Conservation (phyloP, 2,797 vertebrate species). For the Tragopan temminckii region DNA sequence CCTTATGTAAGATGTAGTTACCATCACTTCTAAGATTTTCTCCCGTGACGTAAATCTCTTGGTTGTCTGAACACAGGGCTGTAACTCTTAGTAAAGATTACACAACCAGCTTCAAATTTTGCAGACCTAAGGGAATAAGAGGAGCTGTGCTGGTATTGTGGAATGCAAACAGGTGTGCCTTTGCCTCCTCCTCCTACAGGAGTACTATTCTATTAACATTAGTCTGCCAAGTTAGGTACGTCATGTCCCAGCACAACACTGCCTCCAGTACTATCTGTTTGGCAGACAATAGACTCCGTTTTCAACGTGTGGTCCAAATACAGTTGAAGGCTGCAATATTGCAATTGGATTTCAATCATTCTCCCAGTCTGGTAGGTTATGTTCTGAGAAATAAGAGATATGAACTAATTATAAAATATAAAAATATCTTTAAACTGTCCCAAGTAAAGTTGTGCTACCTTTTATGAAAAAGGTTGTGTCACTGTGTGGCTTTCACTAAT, state of each 20-base stretch:
- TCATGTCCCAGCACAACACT: slow-evolving; percentile 8
- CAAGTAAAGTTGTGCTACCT: background rate
- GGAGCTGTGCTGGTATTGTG: background rate
- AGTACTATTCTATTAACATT: slow-evolving; percentile 40
- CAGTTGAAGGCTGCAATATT: background rate
- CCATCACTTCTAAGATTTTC: background rate
- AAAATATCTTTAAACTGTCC: background rate
- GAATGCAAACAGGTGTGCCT: background rate
- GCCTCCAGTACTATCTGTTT: slow-evolving; percentile 19
- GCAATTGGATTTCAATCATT: background rate
- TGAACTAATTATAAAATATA: background rate
- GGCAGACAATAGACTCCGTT: slow-evolving; percentile 19
- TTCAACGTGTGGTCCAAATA: background rate
- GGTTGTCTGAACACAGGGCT: background rate
- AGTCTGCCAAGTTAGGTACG: slow-evolving; percentile 40
- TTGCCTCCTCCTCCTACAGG: slow-evolving; percentile 44
- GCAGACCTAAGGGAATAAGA: background rate
- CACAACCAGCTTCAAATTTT: background rate
- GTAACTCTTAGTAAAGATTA: background rate
- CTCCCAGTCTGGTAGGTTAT: background rate
- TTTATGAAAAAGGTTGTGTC: background rate
- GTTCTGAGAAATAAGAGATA: background rate
- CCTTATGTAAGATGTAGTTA: background rate
- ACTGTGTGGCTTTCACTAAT: background rate
- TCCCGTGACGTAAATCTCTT: background rate